Base-by-base conservation (phyloP, 2,888 invertebrate genomes). In the Tenthredo amoena region DNA sequence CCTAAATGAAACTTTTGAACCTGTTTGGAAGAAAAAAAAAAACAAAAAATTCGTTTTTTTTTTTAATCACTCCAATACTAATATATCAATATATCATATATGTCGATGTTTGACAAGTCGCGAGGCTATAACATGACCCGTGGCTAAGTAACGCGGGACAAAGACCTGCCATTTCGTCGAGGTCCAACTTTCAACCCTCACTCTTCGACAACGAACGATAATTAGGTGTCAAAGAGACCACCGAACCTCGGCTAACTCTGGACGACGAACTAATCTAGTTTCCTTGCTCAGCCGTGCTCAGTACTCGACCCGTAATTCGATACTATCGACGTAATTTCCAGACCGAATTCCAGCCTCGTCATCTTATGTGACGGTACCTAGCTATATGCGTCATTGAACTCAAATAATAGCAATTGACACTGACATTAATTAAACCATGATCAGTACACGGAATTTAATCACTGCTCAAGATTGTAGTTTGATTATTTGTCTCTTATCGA, bases 181-280 rank as follows among this genome's bases (percentile, higher is more conserved):
- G 40, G 50, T 58, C 37, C 62, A 81, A 65, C 62, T 58, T 62
- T 65, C 43, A 18, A 37, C 77, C 77, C 77, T 77, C 31, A 47
- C 43, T 9, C 26, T 62, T 81, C 81, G 37, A 34, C 62, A 65
- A 81, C 81, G 81, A 81, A 40, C 43, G 65, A 83, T 83, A 71
- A 83, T 83, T 83, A 83, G 71, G 83, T 68, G 71, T 83, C 83
- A 83, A 83, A 83, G 83, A 68, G 83, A 9, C 37, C 68, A 71
- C 31, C 83, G 83, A 83, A 65, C 34, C 55, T 85, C 83, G 84
- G 85, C 87, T 88, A 87, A 89, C 87, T 87, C 72, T 85, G 81
- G 84, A 87, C 87, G 58, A 47, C 83, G 34, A 86, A 88, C 87
- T 90, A 90, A 90, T 90, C 88, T 86, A 87, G 88, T 89, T 90